Percentiles rank a stretch among this genome's conserved stretches.
These are phyloP conservation scores for Dryoscopus gambensis DNA, from an alignment of 2,113 vertebrate genomes.

Conservation along the genomic window DNA sequence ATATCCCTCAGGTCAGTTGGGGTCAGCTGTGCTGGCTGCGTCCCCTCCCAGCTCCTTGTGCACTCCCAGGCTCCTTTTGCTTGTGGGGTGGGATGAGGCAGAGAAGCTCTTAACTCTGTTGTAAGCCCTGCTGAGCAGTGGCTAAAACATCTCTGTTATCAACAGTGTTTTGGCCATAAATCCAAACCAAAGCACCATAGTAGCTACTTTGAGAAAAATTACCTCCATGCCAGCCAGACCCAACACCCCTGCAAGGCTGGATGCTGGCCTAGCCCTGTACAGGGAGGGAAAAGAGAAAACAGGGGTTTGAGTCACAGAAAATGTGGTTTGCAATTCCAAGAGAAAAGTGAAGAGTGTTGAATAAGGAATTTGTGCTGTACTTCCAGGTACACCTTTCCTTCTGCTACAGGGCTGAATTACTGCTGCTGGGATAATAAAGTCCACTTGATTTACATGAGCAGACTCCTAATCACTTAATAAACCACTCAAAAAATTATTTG, in stretches of 20 bases:
- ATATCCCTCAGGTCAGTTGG: neutral
- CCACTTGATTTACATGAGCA: neutral
- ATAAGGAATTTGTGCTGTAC: neutral
- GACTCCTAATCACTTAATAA: slow-evolving; percentile 26
- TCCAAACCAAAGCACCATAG: neutral
- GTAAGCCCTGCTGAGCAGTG: neutral
- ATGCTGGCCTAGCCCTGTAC: neutral
- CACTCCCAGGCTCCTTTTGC: neutral
- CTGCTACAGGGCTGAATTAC: neutral
- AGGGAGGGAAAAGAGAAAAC: neutral
- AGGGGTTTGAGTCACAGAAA: neutral
- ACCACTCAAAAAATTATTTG: neutral
- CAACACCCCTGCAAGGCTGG: neutral
- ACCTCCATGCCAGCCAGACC: neutral
- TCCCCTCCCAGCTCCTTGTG: neutral
- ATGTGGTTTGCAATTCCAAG: neutral
- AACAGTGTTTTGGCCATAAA: neutral
- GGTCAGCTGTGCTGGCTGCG: neutral
- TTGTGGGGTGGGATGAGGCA: neutral
- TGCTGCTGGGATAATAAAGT: neutral
- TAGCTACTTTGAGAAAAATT: neutral
- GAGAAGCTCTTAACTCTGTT: neutral
- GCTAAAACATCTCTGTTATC: neutral
- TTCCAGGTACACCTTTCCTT: neutral
- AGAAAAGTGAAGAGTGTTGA: neutral